These are phyloP conservation scores for Syngnathus scovelli DNA, from an alignment of 2,113 vertebrate genomes.

Conservation along the genomic window DNA sequence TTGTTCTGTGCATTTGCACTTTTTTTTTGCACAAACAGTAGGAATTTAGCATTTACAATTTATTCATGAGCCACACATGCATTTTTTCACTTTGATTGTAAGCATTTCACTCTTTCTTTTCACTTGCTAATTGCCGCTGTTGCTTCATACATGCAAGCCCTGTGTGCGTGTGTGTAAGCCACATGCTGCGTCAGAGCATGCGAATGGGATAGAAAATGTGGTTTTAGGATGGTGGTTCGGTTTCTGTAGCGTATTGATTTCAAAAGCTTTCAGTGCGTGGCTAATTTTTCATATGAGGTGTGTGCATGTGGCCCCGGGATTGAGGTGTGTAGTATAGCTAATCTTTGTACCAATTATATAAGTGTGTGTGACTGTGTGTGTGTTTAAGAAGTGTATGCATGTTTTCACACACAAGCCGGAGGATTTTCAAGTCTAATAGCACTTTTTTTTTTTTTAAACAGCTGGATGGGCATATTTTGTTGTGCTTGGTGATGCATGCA, in stretches of 20 bases:
- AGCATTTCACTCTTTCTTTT: neutral
- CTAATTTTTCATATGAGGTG: neutral
- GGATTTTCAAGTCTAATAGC: neutral
- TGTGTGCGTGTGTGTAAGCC: constrained; percentile 18
- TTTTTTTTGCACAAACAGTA: constrained; percentile 13
- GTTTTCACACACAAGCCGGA: neutral
- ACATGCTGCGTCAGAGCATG: constrained; percentile 20
- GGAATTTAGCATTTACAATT: neutral
- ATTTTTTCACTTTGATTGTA: neutral
- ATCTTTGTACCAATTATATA: too few relatives aligned
- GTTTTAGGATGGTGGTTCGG: constrained; percentile 41
- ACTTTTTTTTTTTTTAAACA: neutral
- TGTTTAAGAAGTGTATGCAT: neutral
- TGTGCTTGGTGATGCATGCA: neutral
- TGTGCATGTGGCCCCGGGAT: neutral
- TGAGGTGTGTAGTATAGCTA: neutral
- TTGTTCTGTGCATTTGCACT: constrained; percentile 26
- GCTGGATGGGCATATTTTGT: neutral
- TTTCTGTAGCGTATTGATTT: constrained; percentile 60
- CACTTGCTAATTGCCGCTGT: neutral
- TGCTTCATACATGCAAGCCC: neutral
- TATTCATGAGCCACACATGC: neutral
- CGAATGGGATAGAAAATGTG: constrained; percentile 26
- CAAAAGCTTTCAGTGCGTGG: constrained; percentile 52
- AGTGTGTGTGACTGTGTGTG: neutral